A percentile compares a stretch with the other conserved stretches of the same genome.
Conservation (phyloP, 2,888 invertebrate genomes). For the Strigamia transsilvanica region DNA sequence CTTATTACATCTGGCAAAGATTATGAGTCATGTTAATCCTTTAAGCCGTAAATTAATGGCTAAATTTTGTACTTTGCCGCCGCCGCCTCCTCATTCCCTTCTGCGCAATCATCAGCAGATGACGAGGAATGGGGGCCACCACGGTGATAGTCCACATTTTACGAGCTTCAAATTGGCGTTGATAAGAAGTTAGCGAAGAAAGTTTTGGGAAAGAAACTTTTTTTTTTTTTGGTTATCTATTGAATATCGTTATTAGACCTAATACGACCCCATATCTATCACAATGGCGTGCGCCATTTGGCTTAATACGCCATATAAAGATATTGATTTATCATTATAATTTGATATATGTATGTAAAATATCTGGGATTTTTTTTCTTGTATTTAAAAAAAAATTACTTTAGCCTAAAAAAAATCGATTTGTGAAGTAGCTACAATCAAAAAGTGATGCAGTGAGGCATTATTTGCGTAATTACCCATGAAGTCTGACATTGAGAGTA, state of each 20-base stretch:
- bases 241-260: slow-evolving; percentile 13
- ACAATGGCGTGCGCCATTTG: background rate
- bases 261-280: background rate
- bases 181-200: slow-evolving; percentile 32
- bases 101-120: slow-evolving; percentile 22
- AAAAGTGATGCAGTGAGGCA: too few relatives aligned
- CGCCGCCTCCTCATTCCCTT: background rate
- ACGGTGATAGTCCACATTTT: slow-evolving; percentile 17
- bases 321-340: background rate
- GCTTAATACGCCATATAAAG: background rate
- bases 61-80: slow-evolving; percentile 15
- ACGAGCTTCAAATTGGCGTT: slow-evolving; percentile 35
- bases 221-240: slow-evolving; percentile 25
- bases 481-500: too few relatives aligned
- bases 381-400: too few relatives aligned
- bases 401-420: too few relatives aligned
- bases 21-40: slow-evolving; percentile 49
- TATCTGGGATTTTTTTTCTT: too few relatives aligned
- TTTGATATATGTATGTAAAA: background rate
- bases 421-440: too few relatives aligned
- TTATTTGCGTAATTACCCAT: too few relatives aligned
- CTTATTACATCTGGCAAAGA: slow-evolving; percentile 46
- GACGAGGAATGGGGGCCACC: slow-evolving; percentile 34
- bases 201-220: background rate
- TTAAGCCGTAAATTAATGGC: slow-evolving; percentile 46